Evolutionary conservation across 2,113 vertebrate genomes (phyloP), one percentile per base, ranked within the genome.

Genomic region (Ellobius talpinus): DNA sequence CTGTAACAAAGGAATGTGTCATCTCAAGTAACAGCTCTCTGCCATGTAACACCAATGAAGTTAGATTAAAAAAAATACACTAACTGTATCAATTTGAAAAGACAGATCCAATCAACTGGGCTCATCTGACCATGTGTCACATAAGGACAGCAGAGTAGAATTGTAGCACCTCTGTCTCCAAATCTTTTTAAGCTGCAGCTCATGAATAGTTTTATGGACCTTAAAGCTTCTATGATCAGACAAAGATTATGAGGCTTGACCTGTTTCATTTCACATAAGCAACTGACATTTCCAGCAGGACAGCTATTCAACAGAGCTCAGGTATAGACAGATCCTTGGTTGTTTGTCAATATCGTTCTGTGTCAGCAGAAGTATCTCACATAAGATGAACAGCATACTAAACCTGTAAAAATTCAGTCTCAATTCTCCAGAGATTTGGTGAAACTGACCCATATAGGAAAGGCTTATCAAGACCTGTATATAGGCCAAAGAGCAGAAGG

Each of bases 1-100:
- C 93, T 94, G 13, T 97, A 97, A 93, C 97, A 97, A 97, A 97
- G 87, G 58, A 96, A 96, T 93, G 81, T 97, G 94, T 95, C 94
- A 96, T 96, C 85, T 96, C 77, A 95, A 97, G 85, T 92, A 96
- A 65, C 47, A 94, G 94, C 63, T 95, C 82, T 95, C 91, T 88
- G 94, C 50, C 33, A 63, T 89, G 5, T 92, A 91, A 77, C 68
- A 89, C 68, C 95, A 96, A 68, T 68, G 82, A 77, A 79, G 29
- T 65, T 63, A 63, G 65, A 92, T 96, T 96, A 78, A 97, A 96
- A 96, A 93, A 82, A 94, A 86, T 17, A 42, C 87, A 94, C 23
- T 90, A 73, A 95, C 79, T 74, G 42, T 72, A 93, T 89, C 94
- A 89, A 84, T 89, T 76, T 94, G 94, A 97, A 87, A 97, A 76